Evolutionary conservation across 2,797 vertebrate genomes (phyloP).

Genomic region (Pteronotus mesoamericanus): DNA sequence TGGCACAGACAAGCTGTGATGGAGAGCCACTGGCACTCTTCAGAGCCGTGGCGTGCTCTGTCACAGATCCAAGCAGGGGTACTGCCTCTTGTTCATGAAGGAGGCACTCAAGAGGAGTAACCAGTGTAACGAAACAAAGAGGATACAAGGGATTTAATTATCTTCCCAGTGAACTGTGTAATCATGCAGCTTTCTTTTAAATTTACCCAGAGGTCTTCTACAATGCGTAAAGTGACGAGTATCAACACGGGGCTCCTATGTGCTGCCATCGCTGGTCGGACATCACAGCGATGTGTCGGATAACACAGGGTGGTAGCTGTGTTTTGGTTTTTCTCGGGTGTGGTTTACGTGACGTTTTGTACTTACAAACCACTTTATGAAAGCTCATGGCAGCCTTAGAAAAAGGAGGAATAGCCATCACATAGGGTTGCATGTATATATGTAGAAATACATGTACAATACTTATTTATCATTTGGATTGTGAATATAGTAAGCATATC

Average conservation of each 20-base stretch:
- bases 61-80: background rate
- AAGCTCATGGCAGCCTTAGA: background rate
- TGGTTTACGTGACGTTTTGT: background rate
- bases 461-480: background rate
- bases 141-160: slow-evolving; percentile 58
- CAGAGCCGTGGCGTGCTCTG: background rate
- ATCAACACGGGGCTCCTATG: fast-evolving
- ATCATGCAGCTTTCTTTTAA: slow-evolving; percentile 24
- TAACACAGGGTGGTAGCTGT: background rate
- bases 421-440: fast-evolving
- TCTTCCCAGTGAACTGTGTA: slow-evolving; percentile 53
- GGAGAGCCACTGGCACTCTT: background rate
- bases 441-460: background rate
- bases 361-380: background rate
- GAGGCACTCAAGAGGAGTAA: background rate
- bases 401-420: background rate
- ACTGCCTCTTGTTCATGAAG: background rate
- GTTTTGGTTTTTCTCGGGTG: background rate
- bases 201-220: background rate
- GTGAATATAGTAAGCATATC: background rate
- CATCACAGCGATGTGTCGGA: too few relatives aligned
- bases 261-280: fast-evolving
- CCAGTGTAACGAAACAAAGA: slow-evolving; percentile 38
- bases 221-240: background rate
- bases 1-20: background rate